These are phyloP conservation scores for Tetragonisca angustula DNA, from an alignment of 2,888 invertebrate genomes.

Conservation along the genomic window DNA sequence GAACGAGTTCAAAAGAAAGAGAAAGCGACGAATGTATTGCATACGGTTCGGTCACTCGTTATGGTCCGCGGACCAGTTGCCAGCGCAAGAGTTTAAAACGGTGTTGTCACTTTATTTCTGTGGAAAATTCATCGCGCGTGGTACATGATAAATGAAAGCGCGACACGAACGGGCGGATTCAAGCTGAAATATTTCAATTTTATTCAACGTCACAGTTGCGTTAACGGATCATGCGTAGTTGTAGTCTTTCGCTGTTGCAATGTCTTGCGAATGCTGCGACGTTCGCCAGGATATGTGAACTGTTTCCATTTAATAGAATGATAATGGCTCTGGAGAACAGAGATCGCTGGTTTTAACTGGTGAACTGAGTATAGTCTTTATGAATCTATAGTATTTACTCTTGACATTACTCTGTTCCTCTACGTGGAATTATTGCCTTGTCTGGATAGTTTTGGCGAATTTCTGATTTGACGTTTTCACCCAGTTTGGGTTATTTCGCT, in stretches of 20 bases:
- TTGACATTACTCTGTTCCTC: neutral
- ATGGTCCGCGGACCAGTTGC: no score
- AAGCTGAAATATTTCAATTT: neutral
- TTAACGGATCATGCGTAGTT: neutral
- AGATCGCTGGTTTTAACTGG: neutral
- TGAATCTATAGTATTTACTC: neutral
- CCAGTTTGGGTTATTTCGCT: no score
- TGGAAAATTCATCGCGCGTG: neutral
- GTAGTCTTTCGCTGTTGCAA: neutral
- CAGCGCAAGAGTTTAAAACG: neutral
- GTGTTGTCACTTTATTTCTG: neutral
- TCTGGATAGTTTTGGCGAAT: no score
- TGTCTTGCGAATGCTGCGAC: neutral
- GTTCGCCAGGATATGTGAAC: neutral
- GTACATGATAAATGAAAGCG: no score
- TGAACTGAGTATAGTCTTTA: neutral
- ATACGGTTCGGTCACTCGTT: no score
- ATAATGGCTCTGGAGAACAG: neutral
- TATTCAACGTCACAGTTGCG: neutral
- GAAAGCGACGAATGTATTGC: no score
- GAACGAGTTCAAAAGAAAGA: no score
- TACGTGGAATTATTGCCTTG: neutral
- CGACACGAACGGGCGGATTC: no score
- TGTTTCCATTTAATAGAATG: slow-evolving; percentile 10
- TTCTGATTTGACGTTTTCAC: no score